Evolutionary conservation across 2,888 invertebrate genomes (phyloP), one percentile per base, ranked within the genome.

Genomic region (Pogonocherus hispidulus): DNA sequence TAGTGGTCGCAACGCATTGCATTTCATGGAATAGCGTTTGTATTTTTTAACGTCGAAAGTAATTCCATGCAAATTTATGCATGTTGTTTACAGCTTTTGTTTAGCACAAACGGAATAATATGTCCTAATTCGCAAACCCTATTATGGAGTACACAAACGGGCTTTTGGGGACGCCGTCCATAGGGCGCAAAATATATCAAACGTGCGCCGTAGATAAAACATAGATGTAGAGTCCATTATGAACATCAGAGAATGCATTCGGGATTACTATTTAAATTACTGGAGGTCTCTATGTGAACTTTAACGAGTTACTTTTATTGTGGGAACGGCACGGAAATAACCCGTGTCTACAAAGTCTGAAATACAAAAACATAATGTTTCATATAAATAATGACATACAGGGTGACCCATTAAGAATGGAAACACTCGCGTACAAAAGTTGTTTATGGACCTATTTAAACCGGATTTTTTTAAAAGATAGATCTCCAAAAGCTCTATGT

Each of bases 1-100:
- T 52, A 52, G 16, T 22, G 22, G 9, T 14, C 1, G 37, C 35
- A 3, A 0, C 6, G 54, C 41, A 16, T n/a, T 16, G 32, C 18
- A 11, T 9, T 51, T 35, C 19, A 32, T 55, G 37, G 27, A 37
- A 55, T 37, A 19, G 19, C 20, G 55, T 37, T 19, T 4, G 20
- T 37, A 37, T 55, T 55, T 55, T 55, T 55, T 27, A 37, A 11
- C 3, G n/a, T 6, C n/a, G 19, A 22, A 37, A 55, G n/a, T 55
- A 55, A 55, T 55, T 55, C n/a, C 20, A 55, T 55, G 55, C 20
- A 55, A 55, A 55, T 55, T n/a, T 37, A 55, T 55, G 19, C 55
- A 20, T 5, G 37, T 14, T 55, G 55, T 55, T 55, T 27, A 11
- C 37, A 14, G 55, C 37, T 37, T 55, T 55, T 55, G 55, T 55